Percentiles rank a stretch among this genome's conserved stretches.
Conservation (phyloP, 2,888 invertebrate genomes). For the Sesamia inferens region DNA sequence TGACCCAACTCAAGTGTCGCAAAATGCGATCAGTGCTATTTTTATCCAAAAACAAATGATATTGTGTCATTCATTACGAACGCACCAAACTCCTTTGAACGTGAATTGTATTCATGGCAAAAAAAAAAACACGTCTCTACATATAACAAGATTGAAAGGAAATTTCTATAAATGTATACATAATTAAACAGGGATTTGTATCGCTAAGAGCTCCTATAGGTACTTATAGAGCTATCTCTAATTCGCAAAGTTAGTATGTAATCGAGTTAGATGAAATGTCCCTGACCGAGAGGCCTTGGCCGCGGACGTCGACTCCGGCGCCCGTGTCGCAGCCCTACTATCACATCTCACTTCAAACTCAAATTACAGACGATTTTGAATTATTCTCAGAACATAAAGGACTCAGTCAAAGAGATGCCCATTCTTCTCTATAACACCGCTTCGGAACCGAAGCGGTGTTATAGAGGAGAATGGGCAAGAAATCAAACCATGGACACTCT, state of each 20-base stretch:
- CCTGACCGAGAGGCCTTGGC: constrained; percentile 88
- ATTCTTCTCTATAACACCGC: too few species aligned
- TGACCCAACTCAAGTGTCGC: background rate
- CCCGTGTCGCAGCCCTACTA: constrained; percentile 61
- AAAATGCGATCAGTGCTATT: constrained; percentile 11
- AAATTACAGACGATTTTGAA: background rate
- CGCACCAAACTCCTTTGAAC: background rate
- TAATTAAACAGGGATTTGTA: constrained; percentile 34
- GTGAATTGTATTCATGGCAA: background rate
- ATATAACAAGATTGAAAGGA: constrained; percentile 10
- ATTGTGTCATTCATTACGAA: background rate
- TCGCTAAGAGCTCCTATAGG: constrained; percentile 36
- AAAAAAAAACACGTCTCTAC: constrained; percentile 4
- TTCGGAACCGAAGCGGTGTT: background rate
- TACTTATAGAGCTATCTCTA: constrained; percentile 48
- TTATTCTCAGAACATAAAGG: too few species aligned
- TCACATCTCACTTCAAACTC: constrained; percentile 38
- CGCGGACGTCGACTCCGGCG: constrained; percentile 82
- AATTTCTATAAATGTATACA: constrained; percentile 20
- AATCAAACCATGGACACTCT: background rate
- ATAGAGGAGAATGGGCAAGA: background rate
- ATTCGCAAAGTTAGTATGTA: constrained; percentile 61
- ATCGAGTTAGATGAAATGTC: constrained; percentile 83
- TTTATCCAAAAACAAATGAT: background rate
- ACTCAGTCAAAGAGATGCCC: background rate